These are phyloP conservation scores for Dryas iulia DNA, from an alignment of 1,140 invertebrate species.

Conservation along the genomic window DNA sequence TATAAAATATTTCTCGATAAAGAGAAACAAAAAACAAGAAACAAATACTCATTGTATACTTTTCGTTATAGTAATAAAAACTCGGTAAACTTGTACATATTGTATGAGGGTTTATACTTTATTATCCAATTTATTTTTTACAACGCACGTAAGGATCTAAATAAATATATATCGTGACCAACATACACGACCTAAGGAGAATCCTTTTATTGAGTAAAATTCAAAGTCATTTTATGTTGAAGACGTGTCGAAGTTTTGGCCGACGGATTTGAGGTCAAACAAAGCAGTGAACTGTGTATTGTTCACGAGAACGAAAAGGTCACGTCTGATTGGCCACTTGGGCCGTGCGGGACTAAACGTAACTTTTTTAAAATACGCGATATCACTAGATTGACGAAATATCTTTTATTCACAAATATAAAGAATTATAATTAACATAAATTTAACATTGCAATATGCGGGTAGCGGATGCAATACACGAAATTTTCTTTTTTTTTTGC, in stretches of 20 bases:
- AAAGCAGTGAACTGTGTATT: constrained; percentile 49
- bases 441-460: neutral
- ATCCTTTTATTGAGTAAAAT: constrained; percentile 25
- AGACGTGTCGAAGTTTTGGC: constrained; percentile 52
- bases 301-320: constrained; percentile 59
- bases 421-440: neutral
- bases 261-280: constrained; percentile 46
- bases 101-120: too few species aligned
- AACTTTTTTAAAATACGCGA: constrained; percentile 13
- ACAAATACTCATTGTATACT: too few species aligned
- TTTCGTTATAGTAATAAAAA: too few species aligned
- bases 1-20: too few species aligned
- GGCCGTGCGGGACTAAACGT: constrained; percentile 43
- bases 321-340: constrained; percentile 47
- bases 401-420: too few species aligned
- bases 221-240: constrained; percentile 32
- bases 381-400: neutral
- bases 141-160: neutral
- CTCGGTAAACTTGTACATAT: too few species aligned
- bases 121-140: neutral
- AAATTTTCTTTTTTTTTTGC: neutral
- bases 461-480: neutral
- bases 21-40: too few species aligned
- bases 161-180: constrained; percentile 11
- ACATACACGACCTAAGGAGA: constrained; percentile 7